phyloP scores from a whole-genome alignment of 2,888 invertebrate genomes.

The Drosophila kokeensis region DNA sequence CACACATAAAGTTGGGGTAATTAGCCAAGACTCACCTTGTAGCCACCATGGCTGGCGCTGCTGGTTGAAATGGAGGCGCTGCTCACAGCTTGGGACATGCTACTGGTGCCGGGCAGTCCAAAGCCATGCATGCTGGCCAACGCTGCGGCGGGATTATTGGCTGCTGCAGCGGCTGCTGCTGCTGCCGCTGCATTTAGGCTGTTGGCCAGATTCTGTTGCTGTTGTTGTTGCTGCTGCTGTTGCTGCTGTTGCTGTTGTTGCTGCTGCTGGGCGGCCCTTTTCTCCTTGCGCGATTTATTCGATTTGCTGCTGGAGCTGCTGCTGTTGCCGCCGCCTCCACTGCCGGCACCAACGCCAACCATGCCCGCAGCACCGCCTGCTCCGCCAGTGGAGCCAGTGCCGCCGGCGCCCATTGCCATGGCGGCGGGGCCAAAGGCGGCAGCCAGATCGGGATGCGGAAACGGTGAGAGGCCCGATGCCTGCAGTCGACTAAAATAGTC shows the following conservation, averaged over 20 bases:
- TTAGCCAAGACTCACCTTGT: constrained; percentile 73
- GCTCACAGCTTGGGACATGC: constrained; percentile 81
- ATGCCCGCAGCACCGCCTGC: constrained; percentile 63
- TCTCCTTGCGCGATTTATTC: constrained; percentile 84
- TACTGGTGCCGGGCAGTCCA: constrained; percentile 83
- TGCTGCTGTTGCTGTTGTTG: constrained; percentile 81
- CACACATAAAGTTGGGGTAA: background rate
- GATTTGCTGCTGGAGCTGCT: constrained; percentile 80
- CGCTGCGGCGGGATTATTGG: constrained; percentile 80
- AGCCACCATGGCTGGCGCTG: constrained; percentile 69
- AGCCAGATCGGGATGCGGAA: constrained; percentile 89
- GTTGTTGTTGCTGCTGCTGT: constrained; percentile 79
- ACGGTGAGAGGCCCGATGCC: constrained; percentile 90
- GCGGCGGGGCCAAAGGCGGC: constrained; percentile 86
- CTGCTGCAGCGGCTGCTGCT: constrained; percentile 81
- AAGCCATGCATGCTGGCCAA: constrained; percentile 82
- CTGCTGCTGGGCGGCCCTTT: constrained; percentile 82
- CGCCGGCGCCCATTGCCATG: constrained; percentile 74
- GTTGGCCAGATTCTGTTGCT: constrained; percentile 82
- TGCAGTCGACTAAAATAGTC: constrained; percentile 94
- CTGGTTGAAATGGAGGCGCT: constrained; percentile 69
- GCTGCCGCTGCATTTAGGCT: constrained; percentile 82
- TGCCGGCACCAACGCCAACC: constrained; percentile 82
- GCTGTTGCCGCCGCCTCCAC: constrained; percentile 77
- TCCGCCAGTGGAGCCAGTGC: constrained; percentile 82